phyloP scores from a whole-genome alignment of 1,140 invertebrate species.

The Lutraria rhynchaena region DNA sequence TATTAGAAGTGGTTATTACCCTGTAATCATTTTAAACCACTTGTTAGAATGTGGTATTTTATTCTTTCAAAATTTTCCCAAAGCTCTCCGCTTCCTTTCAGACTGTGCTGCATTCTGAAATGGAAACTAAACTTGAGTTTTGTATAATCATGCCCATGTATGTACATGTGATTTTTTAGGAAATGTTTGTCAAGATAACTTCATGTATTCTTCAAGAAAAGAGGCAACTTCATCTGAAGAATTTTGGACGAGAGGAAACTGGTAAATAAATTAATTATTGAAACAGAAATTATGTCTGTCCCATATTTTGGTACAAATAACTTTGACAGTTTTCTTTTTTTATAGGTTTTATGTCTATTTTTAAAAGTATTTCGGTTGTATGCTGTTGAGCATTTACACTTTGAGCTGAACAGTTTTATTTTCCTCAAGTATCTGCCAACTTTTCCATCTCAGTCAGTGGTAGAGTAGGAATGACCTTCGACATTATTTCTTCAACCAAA shows the following conservation, averaged over 20 bases:
- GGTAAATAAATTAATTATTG: no score
- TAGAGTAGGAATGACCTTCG: no score
- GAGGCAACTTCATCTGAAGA: background rate
- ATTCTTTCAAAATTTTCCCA: no score
- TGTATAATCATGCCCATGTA: background rate
- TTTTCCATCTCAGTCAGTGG: no score
- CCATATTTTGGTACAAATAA: background rate
- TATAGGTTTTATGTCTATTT: background rate
- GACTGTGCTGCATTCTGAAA: background rate
- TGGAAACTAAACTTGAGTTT: background rate
- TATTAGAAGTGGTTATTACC: no score
- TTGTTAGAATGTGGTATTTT: no score
- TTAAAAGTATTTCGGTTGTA: background rate
- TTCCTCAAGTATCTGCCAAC: no score
- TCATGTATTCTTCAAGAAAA: background rate
- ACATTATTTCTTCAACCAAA: no score
- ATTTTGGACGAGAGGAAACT: background rate
- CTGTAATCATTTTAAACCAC: background rate
- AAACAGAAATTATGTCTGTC: background rate
- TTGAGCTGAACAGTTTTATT: background rate
- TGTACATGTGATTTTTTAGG: background rate
- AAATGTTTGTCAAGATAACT: background rate
- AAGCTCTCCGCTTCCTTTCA: no score
- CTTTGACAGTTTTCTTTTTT: background rate
- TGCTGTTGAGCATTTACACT: background rate